Base-by-base conservation (phyloP, 2,888 invertebrate genomes). In the Melangyna quadrimaculata region DNA sequence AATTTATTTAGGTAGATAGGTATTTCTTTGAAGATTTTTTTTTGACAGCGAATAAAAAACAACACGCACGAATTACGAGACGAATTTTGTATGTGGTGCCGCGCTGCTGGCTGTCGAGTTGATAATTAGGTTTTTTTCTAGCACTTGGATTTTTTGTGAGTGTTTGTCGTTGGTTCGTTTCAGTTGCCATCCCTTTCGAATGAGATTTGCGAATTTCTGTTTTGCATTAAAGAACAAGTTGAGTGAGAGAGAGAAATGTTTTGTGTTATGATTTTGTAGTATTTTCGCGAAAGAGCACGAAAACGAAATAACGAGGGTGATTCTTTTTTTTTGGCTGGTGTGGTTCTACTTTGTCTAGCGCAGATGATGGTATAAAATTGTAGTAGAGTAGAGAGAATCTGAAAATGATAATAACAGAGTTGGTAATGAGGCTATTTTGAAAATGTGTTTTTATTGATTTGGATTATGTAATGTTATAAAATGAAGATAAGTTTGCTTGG, bases 1-100 rank as follows among this genome's bases (percentile, higher is more conserved):
- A 61, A 14, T 45, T 27, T 19, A 19, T 32, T 17, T 19, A 19
- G 51, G 14, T 51, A 17, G n/a, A n/a, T n/a, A 43, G 17, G 43
- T 53, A 69, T 69, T 51, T 40, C n/a, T 57, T 70, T 22, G n/a
- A 5, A 53, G n/a, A 27, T 51, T 14, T 14, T 24, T 27, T 48
- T 35, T 37, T 32, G 72, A 65, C 53, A 74, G 65, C 65, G 43
- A 3, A 27, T 72, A 57, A 69, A 80, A 75, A 45, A 65, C 65
- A 65, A 84, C 77, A 81, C 86, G 72, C 81, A 78, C 81, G 77
- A 73, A 73, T 73, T 35, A 51, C 35, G 22, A 65, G 86, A 81
- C 70, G 48, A 73, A 69, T 32, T 65, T 65, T 63, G 1, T 63
- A 63, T 81, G 86, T 77, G 81, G 32, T 61, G 67, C 80, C 75